A percentile compares a stretch with the other conserved stretches of the same genome.
phyloP scores from a whole-genome alignment of 2,888 invertebrate species.

The Fabriciana adippe region DNA sequence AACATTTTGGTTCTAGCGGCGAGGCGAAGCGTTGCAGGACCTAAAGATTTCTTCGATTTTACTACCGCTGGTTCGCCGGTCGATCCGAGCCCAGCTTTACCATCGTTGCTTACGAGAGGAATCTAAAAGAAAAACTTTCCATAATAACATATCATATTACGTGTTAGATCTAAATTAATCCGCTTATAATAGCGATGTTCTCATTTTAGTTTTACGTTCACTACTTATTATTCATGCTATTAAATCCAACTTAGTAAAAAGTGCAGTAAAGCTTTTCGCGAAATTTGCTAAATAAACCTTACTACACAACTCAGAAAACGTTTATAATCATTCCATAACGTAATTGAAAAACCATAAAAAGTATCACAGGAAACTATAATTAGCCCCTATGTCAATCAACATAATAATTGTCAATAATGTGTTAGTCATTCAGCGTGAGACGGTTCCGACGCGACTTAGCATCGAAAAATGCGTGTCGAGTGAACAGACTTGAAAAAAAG shows the following conservation, averaged over 20 bases:
- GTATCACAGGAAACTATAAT: conserved; percentile 12
- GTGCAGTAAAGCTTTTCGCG: no score
- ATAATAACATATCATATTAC: no score
- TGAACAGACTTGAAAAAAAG: conserved; percentile 40
- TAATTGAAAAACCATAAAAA: neutral
- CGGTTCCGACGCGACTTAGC: conserved; percentile 31
- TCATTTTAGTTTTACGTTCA: no score
- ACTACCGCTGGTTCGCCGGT: conserved; percentile 40
- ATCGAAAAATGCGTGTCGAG: conserved; percentile 42
- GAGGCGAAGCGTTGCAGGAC: conserved; percentile 63
- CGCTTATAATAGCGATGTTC: no score
- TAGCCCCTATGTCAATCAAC: conserved; percentile 27
- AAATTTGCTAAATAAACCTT: no score
- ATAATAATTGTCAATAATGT: conserved; percentile 23
- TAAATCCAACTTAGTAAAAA: no score
- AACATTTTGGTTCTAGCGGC: conserved; percentile 67
- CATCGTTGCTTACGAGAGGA: conserved; percentile 82
- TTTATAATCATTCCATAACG: no score
- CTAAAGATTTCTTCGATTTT: conserved; percentile 48
- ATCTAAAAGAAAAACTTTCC: conserved; percentile 70
- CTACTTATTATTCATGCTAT: no score
- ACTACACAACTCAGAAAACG: no score
- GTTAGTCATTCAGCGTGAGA: conserved; percentile 35
- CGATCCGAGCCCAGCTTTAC: conserved; percentile 84
- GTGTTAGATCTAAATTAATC: no score